Base-by-base conservation (phyloP, 2,113 vertebrate genomes). In the Plecotus auritus region DNA sequence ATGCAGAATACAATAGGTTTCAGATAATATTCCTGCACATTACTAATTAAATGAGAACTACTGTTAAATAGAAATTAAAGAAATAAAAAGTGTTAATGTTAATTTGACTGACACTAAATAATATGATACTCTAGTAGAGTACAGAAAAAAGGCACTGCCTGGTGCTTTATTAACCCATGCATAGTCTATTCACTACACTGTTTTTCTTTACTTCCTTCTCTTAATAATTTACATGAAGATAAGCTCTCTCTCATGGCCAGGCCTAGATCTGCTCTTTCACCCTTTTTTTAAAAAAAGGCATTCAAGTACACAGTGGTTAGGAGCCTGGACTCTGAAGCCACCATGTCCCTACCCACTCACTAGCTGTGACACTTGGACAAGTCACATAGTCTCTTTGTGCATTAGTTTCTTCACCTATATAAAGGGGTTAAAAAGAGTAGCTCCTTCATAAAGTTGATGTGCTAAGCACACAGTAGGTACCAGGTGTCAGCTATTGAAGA, bases 61-160 rank as follows among this genome's bases (percentile, higher is more conserved):
- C 56, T 90, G 73, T 93, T 95, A 85, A 93, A 96, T 83, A 88
- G 73, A 96, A 96, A 96, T 95, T 88, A 85, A 93, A 92, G 85
- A 96, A 97, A 95, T 88, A 93, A 88, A 94, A 96, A 97, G 73
- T 94, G 89, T 96, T 97, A 51, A 94, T 93, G 93, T 96, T 93
- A 91, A 59, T 88, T 92, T 90, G 87, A 89, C n/a, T 56, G 90
- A 91, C 82, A 88, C 45, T 76, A 92, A 92, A 40, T 85, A 82
- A 16, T 74, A 56, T 47, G 14, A 47, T 35, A 94, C 54, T 77
- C 66, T 67, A 91, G 42, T 32, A 49, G 56, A 90, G 23, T 56
- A 85, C 35, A 74, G 86, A 85, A 78, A 78, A 87, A 91, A 92
- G 56, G 22, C 67, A 78, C n/a, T 85, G 18, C 47, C 61, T 82